Base-by-base conservation (phyloP, 92 coral and sea anemone genomes). In the Zoanthus sociatus region DNA sequence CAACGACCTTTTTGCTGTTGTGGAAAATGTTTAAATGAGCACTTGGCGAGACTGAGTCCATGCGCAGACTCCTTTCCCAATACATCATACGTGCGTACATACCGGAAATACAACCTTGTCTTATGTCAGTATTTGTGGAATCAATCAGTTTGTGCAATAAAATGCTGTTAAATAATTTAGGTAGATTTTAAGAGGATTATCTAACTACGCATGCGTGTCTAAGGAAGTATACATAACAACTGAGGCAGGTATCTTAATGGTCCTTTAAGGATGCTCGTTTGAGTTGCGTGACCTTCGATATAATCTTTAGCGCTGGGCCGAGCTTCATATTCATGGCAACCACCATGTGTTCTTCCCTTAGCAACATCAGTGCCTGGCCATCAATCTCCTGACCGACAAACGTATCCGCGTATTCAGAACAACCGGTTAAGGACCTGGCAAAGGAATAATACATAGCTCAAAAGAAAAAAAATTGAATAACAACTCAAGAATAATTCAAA, bases 311-410 rank as follows among this genome's bases (percentile, higher is more conserved):
- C 15, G 99, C 99, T 14, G 99, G 99, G 7, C 99, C 99, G 26
- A 97, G 93, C 76, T 97, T 97, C 99, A 97, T 97, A 73, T 97
- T 94, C 92, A 97, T 87, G 1, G 98, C 98, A 21, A 97, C 99
- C 3, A 97, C 99, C 94, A 97, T 93, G 90, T 97, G 99, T 77
- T 97, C 99, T 55, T 97, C 99, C 47, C 92, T 90, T 31, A 97
- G 93, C n/a, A 97, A 75, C 99, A 97, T 97, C 90, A 97, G 81
- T 16, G 99, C 99, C 85, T 95, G 98, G 16, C 99, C 99, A 88
- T 97, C 99, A 63, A 97, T 97, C 89, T 97, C 99, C 83, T 97
- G 98, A 3, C 94, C 81, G 72, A 94, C 90, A 78, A 97, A 97
- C 32, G 95, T 89, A 71, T 97, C 99, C n/a, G 99, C 99, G 77